A percentile compares a stretch with the other conserved stretches of the same genome.
phyloP scores from a whole-genome alignment of 2,888 invertebrate genomes.

The Drosophila borborema region DNA sequence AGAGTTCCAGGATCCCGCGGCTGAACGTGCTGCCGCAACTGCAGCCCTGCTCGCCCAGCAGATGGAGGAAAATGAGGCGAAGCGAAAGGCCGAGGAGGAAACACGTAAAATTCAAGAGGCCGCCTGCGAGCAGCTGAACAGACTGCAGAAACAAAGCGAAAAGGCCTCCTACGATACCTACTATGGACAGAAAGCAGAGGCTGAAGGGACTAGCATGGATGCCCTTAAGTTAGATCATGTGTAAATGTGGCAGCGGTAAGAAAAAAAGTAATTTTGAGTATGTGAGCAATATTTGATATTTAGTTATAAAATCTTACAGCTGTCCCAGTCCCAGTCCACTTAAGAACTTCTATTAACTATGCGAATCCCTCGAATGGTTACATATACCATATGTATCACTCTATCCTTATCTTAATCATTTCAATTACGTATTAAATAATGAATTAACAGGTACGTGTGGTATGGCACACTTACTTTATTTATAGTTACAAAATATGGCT shows the following conservation, averaged over 20 bases:
- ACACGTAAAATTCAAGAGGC: constrained; percentile 81
- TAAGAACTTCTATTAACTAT: constrained; percentile 44
- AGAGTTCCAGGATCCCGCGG: constrained; percentile 75
- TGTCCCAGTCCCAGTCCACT: constrained; percentile 43
- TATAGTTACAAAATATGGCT: constrained; percentile 13
- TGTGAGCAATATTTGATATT: constrained; percentile 30
- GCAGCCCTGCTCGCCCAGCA: constrained; percentile 82
- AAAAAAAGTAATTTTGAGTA: constrained; percentile 22
- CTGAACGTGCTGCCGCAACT: constrained; percentile 74
- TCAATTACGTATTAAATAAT: constrained; percentile 41
- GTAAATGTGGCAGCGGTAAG: constrained; percentile 45
- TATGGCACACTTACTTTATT: constrained; percentile 34
- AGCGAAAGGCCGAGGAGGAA: constrained; percentile 77
- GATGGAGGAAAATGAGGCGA: constrained; percentile 78
- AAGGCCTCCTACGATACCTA: constrained; percentile 72
- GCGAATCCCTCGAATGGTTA: constrained; percentile 44
- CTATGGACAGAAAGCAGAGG: constrained; percentile 69
- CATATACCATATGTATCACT: constrained; percentile 35
- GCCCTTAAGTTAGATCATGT: constrained; percentile 68
- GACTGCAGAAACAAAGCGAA: constrained; percentile 66
- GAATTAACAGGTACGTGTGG: constrained; percentile 39
- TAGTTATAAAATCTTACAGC: constrained; percentile 43
- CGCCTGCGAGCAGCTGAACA: constrained; percentile 76
- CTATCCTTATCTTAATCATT: constrained; percentile 46
- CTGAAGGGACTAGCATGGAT: constrained; percentile 57